Evolutionary conservation across 2,888 invertebrate genomes (phyloP).

Genomic region (Chloromyia formosa): DNA sequence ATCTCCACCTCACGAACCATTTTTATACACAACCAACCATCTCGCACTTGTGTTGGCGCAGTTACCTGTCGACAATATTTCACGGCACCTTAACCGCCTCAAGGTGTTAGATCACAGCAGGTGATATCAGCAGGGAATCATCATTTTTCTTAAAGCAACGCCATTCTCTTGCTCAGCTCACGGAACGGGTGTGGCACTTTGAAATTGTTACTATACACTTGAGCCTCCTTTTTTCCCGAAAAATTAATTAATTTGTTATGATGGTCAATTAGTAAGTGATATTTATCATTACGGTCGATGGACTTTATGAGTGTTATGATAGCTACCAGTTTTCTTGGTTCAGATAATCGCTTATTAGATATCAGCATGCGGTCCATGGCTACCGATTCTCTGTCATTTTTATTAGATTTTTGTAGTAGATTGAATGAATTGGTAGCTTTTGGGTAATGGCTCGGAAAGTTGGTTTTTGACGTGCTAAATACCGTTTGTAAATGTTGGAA

Average conservation of each 20-base stretch:
- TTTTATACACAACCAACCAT: background rate
- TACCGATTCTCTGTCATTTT: background rate
- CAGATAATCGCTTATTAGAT: background rate
- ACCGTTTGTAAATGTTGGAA: too few species aligned
- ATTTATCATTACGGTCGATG: slow-evolving; percentile 20
- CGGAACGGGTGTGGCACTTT: slow-evolving; percentile 16
- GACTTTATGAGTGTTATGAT: slow-evolving; percentile 32
- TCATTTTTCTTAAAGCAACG: background rate
- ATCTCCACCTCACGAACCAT: background rate
- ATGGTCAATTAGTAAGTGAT: slow-evolving; percentile 39
- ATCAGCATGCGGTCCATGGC: background rate
- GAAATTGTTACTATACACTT: background rate
- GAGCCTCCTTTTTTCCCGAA: slow-evolving; percentile 9
- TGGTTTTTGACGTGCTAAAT: too few species aligned
- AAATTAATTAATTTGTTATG: slow-evolving; percentile 41
- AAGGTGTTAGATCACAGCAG: slow-evolving; percentile 46
- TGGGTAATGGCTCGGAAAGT: too few species aligned
- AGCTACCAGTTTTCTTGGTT: slow-evolving; percentile 16
- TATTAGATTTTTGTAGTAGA: background rate
- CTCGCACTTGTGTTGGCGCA: slow-evolving; percentile 22
- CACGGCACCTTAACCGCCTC: slow-evolving; percentile 40
- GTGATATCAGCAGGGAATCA: slow-evolving; percentile 38
- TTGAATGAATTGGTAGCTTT: too few species aligned
- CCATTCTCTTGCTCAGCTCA: slow-evolving; percentile 4
- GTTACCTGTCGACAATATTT: slow-evolving; percentile 43